phyloP scores from a whole-genome alignment of 2,888 invertebrate species.

The Nineta flava region DNA sequence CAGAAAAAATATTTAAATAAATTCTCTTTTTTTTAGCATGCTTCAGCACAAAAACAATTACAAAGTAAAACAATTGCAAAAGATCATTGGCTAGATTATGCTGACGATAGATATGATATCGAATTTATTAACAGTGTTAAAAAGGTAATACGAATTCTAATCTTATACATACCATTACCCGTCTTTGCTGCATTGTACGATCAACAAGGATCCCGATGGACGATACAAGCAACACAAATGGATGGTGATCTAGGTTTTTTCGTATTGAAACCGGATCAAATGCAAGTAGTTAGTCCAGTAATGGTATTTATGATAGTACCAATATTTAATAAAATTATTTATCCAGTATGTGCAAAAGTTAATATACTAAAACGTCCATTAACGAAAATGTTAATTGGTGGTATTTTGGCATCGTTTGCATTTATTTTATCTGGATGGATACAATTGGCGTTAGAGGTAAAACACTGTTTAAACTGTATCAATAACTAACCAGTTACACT shows the following conservation, averaged over 20 bases:
- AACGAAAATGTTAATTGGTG: constrained; percentile 69
- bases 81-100: constrained; percentile 83
- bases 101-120: constrained; percentile 58
- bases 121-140: constrained; percentile 66
- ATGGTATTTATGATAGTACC: constrained; percentile 58
- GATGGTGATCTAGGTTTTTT: constrained; percentile 51
- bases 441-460: too few species aligned
- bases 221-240: constrained; percentile 83
- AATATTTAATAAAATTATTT: constrained; percentile 36
- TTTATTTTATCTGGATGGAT: constrained; percentile 60
- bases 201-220: constrained; percentile 66
- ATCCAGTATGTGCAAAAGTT: constrained; percentile 23
- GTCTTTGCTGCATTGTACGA: constrained; percentile 90
- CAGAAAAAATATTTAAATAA: too few species aligned
- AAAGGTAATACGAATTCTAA: constrained; percentile 53
- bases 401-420: constrained; percentile 59
- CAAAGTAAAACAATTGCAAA: constrained; percentile 32
- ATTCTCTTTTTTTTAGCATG: too few species aligned
- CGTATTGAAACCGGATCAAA: constrained; percentile 57
- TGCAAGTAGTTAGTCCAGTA: constrained; percentile 63
- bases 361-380: constrained; percentile 46
- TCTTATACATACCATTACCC: constrained; percentile 77
- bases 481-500: too few species aligned
- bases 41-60: too few species aligned
- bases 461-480: too few species aligned